Base-by-base conservation (phyloP, 2,888 invertebrate genomes). In the Noctuana brunneofusca region DNA sequence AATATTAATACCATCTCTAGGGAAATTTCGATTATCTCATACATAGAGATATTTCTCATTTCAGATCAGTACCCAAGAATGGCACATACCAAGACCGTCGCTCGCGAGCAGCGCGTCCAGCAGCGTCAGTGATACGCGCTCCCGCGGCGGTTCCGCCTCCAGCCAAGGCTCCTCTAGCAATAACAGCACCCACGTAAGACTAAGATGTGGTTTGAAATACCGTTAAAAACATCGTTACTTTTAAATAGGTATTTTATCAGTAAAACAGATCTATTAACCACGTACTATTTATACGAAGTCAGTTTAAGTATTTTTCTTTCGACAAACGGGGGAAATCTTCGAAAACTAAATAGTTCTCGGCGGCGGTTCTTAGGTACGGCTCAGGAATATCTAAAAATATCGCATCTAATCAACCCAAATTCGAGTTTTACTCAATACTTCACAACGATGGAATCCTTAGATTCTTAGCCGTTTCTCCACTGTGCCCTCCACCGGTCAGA, bases 41-140 rank as follows among this genome's bases (percentile, higher is more conserved):
- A n/a, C n/a, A n/a, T n/a, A n/a, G n/a, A n/a, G 16, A 43, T 43
- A 43, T 9, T 11, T 3, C 1, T 12, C 11, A 66, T 86, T 86
- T 58, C 83, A 89, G 90, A 86, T 89, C 70, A 77, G 86, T 74
- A 74, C 82, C 64, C 83, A 83, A 56, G 84, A 89, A 84, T 96
- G 96, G 96, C 96, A 96, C 86, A 96, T 96, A 84, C 96, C 96
- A 75, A 94, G 96, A 90, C 96, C 96, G 77, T 96, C 96, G 79
- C 92, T 96, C 72, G 92, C 90, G 6, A 86, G 87, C 67, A 84
- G 84, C 66, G 79, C 76, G 41, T 76, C 76, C 66, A 81, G 85
- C 65, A 86, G 86, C 75, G 73, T 81, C 66, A 81, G 79, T 70
- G 90, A 90, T 71, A 71, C 85, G 68, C 83, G 90, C 60, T 88